Percentiles rank a stretch among this genome's conserved stretches.
Evolutionary conservation across 2,888 invertebrate species (phyloP).

Genomic region (Tachina lurida): DNA sequence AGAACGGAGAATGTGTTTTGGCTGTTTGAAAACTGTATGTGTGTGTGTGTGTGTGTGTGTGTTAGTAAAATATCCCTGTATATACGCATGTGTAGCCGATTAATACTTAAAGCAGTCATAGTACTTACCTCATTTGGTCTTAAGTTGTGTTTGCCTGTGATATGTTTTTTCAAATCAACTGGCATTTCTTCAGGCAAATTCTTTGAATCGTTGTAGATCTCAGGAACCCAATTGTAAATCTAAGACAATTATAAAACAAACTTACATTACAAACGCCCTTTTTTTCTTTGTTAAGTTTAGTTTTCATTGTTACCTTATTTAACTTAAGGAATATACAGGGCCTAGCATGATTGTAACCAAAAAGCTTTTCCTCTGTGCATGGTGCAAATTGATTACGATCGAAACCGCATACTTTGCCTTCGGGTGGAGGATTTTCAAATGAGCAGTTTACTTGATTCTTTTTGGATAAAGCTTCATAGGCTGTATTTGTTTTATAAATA

Average conservation of each 20-base stretch:
- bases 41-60: too few relatives aligned
- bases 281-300: neutral
- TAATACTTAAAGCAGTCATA: neutral
- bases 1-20: too few relatives aligned
- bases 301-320: constrained; percentile 89
- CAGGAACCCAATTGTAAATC: constrained; percentile 95
- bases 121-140: constrained; percentile 82
- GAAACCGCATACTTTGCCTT: constrained; percentile 92
- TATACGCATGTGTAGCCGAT: neutral
- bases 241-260: constrained; percentile 78
- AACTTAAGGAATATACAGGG: constrained; percentile 98
- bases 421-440: constrained; percentile 85
- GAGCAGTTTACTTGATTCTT: constrained; percentile 87
- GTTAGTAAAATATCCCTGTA: too few relatives aligned
- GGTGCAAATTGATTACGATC: constrained; percentile 88
- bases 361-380: constrained; percentile 90
- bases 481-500: constrained; percentile 72
- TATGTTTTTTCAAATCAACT: constrained; percentile 88
- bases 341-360: constrained; percentile 92
- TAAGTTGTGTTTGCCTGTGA: constrained; percentile 83
- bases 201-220: constrained; percentile 89
- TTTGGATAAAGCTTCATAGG: constrained; percentile 83
- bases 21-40: too few relatives aligned
- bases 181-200: constrained; percentile 90
- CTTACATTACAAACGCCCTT: neutral